phyloP scores from a whole-genome alignment of 2,113 vertebrate species.

The Brachirus orientalis region DNA sequence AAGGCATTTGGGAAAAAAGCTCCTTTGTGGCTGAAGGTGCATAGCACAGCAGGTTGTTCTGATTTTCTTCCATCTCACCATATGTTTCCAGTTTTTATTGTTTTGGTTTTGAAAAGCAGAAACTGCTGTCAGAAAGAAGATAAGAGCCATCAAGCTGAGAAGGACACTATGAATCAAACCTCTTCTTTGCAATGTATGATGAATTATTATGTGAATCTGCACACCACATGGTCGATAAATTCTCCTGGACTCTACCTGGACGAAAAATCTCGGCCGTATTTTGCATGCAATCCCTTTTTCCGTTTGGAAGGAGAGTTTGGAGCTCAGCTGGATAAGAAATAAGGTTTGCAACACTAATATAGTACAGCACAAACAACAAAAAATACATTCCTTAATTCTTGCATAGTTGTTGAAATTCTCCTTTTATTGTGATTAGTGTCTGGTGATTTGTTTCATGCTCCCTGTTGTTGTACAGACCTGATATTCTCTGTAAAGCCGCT shows the following conservation, averaged over 20 bases:
- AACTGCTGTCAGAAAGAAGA: conserved; percentile 63
- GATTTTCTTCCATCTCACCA: conserved; percentile 54
- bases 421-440: conserved; percentile 7
- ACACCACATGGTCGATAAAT: conserved; percentile 78
- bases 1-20: conserved; percentile 7
- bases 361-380: conserved; percentile 17
- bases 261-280: conserved; percentile 21
- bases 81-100: conserved; percentile 67
- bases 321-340: not conserved
- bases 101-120: conserved; percentile 58
- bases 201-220: conserved; percentile 63
- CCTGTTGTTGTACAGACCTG: conserved; percentile 7
- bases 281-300: conserved; percentile 4
- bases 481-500: not conserved
- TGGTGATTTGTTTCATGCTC: conserved; percentile 26
- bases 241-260: conserved; percentile 61
- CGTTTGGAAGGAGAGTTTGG: conserved; percentile 1
- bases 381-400: conserved; percentile 17
- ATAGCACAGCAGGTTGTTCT: conserved; percentile 49
- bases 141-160: conserved; percentile 68
- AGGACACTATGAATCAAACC: conserved; percentile 70
- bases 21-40: conserved; percentile 1
- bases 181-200: conserved; percentile 52
- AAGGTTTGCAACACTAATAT: conserved; percentile 28
- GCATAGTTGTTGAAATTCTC: conserved; percentile 9